These are phyloP conservation scores for Orthosia gracilis DNA, from an alignment of 2,888 invertebrate genomes.

Conservation along the genomic window DNA sequence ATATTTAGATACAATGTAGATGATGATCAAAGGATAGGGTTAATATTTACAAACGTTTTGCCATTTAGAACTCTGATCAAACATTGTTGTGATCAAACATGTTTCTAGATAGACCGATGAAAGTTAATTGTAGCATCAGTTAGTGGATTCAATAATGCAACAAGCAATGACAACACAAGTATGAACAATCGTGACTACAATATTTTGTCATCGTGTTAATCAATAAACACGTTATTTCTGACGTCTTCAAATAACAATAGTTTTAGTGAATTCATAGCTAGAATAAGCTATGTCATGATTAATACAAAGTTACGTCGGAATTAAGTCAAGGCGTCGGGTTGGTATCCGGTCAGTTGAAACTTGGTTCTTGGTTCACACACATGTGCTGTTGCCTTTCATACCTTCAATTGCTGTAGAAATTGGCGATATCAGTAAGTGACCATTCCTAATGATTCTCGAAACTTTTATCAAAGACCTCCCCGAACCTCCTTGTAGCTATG, in stretches of 20 bases:
- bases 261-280: background rate
- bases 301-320: background rate
- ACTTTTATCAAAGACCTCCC: background rate
- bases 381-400: background rate
- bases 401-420: background rate
- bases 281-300: conserved; percentile 30
- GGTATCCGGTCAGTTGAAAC: conserved; percentile 16
- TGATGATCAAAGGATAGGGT: too few species aligned
- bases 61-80: background rate
- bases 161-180: conserved; percentile 13
- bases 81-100: background rate
- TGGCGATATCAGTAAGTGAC: background rate
- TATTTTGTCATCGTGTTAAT: conserved; percentile 30
- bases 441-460: background rate
- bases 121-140: background rate
- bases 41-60: too few species aligned
- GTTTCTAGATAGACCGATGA: background rate
- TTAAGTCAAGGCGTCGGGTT: background rate
- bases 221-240: conserved; percentile 4
- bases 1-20: too few species aligned
- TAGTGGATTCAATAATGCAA: background rate
- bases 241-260: conserved; percentile 17
- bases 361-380: conserved; percentile 2
- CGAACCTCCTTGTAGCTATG: too few species aligned
- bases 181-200: conserved; percentile 4